Evolutionary conservation across 2,797 vertebrate genomes (phyloP), one percentile per base, ranked within the genome.

Genomic region (Falco peregrinus): DNA sequence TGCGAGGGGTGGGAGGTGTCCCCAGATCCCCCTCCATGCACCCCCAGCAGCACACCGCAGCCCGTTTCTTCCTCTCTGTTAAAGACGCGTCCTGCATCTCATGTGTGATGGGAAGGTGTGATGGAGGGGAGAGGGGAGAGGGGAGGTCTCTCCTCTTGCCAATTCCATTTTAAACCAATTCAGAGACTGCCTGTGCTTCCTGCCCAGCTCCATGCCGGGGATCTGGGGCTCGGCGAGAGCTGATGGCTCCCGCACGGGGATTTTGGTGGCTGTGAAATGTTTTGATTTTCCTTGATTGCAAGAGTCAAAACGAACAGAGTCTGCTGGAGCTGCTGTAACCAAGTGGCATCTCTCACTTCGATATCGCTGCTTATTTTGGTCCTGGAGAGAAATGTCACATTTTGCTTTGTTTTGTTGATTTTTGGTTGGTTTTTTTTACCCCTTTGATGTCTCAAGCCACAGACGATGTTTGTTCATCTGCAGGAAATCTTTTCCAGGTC

Each of bases 81-180:
- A 37, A 47, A 41, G 28, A 28, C 84, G 22, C 6, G 0, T 16
- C 39, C 51, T 0, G 0, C 0, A 0, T 21, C 63, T n/a, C 29
- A 1, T 0, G 29, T 5, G 1, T 2, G 4, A 1, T 2, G 35
- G 73, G 63, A 20, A 53, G 35, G 35, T 20, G n/a, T 0, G 17
- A 24, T 9, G 57, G 39, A 39, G 39, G 39, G 39, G 39, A 39
- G 48, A 35, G 5, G 18, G 76, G 29, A 65, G 26, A 21, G 22
- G 2, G 21, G 14, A 68, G 22, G 0, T 11, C 28, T 47, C 54
- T 79, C 43, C 37, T 78, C n/a, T 13, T 28, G 13, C 21, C 2
- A 1, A 9, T 19, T 43, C 37, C 22, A 79, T 67, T 63, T 11
- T 9, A 39, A 63, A 14, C 28, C 51, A 3, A 3, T 16, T 26